Conservation (phyloP, 2,797 vertebrate genomes). For the Caiman crocodilus region DNA sequence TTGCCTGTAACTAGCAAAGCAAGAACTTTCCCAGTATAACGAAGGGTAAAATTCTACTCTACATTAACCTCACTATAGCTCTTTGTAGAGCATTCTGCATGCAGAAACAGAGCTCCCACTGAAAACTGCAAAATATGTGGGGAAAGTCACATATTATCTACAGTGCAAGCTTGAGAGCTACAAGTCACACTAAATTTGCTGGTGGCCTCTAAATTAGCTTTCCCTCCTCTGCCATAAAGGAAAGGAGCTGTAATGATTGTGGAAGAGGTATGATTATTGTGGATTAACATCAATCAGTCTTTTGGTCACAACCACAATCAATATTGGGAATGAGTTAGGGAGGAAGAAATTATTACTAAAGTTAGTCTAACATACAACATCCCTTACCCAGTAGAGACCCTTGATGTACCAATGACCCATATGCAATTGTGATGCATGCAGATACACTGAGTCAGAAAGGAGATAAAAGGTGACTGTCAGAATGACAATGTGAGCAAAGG, state of each 20-base stretch:
- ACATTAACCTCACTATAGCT: neutral
- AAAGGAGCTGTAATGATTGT: neutral
- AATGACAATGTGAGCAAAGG: neutral
- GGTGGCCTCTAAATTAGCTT: neutral
- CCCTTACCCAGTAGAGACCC: neutral
- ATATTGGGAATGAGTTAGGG: neutral
- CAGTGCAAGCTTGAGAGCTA: neutral
- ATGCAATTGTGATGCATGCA: neutral
- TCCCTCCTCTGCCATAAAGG: neutral
- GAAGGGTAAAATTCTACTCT: neutral
- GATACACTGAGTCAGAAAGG: neutral
- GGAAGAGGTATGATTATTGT: constrained; percentile 5
- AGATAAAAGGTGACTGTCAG: neutral
- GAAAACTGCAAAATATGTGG: neutral
- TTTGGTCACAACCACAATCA: neutral
- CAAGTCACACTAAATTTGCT: neutral
- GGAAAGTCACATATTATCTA: neutral
- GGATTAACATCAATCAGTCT: neutral
- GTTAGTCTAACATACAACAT: neutral
- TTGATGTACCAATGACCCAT: neutral
- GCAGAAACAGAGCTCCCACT: neutral
- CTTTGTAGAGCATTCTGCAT: neutral
- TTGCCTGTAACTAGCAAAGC: neutral
- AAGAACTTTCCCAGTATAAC: neutral
- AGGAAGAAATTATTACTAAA: neutral